Conservation (phyloP, 2,888 invertebrate species). For the Agriopis marginaria region DNA sequence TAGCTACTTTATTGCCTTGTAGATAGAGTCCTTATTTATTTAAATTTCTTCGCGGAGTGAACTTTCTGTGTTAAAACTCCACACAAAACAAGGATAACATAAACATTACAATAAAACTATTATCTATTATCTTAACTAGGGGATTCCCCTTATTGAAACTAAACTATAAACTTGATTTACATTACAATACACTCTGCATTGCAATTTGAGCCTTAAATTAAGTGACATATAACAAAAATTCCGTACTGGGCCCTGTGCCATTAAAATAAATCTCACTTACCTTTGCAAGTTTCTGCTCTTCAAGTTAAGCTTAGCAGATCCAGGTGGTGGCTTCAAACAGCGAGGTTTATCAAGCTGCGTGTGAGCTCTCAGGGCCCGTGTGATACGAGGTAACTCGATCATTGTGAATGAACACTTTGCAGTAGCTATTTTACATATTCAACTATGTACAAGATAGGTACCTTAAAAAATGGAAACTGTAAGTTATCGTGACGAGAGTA, state of each 20-base stretch:
- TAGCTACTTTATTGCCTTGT: too few relatives aligned
- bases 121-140: too few relatives aligned
- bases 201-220: too few relatives aligned
- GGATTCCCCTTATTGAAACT: slow-evolving; percentile 12
- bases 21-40: too few relatives aligned
- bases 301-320: slow-evolving; percentile 52
- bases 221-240: too few relatives aligned
- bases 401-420: slow-evolving; percentile 45
- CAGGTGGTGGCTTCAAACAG: slow-evolving; percentile 65
- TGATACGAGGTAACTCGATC: slow-evolving; percentile 87
- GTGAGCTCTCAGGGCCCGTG: slow-evolving; percentile 88
- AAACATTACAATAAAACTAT: too few relatives aligned
- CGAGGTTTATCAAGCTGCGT: slow-evolving; percentile 84
- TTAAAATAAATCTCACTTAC: slow-evolving; percentile 55
- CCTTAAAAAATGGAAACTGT: neutral
- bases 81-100: too few relatives aligned
- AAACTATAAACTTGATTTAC: neutral
- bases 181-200: too few relatives aligned
- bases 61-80: too few relatives aligned
- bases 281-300: slow-evolving; percentile 61
- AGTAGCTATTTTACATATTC: neutral
- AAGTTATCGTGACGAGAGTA: too few relatives aligned
- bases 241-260: too few relatives aligned
- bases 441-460: neutral
- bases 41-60: too few relatives aligned